Evolutionary conservation across 2,113 vertebrate genomes (phyloP), one percentile per base, ranked within the genome.

Genomic region (Gasterosteus nipponicus): DNA sequence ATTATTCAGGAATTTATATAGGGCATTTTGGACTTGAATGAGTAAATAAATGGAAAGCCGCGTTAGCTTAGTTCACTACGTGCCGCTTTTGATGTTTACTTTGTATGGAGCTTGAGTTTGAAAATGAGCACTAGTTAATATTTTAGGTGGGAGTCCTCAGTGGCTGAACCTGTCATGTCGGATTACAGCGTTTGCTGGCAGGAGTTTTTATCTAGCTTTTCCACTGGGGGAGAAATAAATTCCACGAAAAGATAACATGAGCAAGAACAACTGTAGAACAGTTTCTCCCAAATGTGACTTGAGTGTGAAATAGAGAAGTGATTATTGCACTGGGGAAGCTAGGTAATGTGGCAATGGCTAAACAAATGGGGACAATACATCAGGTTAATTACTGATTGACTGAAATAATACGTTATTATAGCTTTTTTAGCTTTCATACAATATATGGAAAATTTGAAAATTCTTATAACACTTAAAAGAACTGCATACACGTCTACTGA

Each of bases 251-350:
- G 54, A 69, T 46, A 75, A 80, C 65, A 80, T 38, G 60, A 63
- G 31, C 22, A 15, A 68, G 74, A 84, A 87, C 78, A 87, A 84
- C 49, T 47, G 62, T n/a, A 19, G 68, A 78, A 82, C 77, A 80
- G 73, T 79, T 74, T 16, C 66, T 56, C 49, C 54, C 35, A 67
- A 81, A 77, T 81, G 72, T 71, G 77, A 73, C 64, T 12, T 0
- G 10, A 76, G 49, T 72, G 46, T 35, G 11, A 75, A 81, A 75
- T 22, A 65, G 22, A 79, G 39, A 81, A 66, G 41, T 39, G 41
- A 58, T 58, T 15, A 42, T 10, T 64, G 4, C 56, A 66, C 14
- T 51, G 8, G 46, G 22, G 16, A 53, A 2, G 4, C 12, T 15
- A 16, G 16, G 33, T 47, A 15, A 31, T 39, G 33, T 3, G 56